Evolutionary conservation across 2,888 invertebrate genomes (phyloP).

Genomic region (Nomada ruficornis): DNA sequence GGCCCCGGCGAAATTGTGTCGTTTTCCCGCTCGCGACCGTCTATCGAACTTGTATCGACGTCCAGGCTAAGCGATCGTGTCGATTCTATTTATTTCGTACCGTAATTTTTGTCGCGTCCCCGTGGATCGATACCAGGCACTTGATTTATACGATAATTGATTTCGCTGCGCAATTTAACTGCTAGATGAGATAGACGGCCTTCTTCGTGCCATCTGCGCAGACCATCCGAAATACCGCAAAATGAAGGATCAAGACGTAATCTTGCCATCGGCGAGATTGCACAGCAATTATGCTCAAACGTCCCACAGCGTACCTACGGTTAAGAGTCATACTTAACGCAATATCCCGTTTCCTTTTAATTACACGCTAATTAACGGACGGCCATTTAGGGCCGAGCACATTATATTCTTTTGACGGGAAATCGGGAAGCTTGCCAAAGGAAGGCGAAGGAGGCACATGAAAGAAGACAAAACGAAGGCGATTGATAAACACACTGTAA

Average conservation of each 20-base stretch:
- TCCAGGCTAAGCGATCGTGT: not conserved
- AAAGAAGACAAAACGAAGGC: not conserved
- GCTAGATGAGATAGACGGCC: not conserved
- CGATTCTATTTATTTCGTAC: conserved; percentile 22
- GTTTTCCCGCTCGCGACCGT: conserved; percentile 14
- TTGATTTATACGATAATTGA: conserved; percentile 28
- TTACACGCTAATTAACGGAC: conserved; percentile 59
- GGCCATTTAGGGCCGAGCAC: conserved; percentile 44
- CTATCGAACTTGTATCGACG: conserved; percentile 31
- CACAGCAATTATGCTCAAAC: not conserved
- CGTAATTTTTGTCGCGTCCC: conserved; percentile 14
- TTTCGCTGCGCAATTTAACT: not conserved
- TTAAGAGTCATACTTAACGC: conserved; percentile 26
- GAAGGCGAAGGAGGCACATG: not conserved
- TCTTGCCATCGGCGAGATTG: conserved; percentile 8
- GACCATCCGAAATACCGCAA: not conserved
- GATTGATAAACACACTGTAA: conserved; percentile 51
- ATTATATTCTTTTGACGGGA: conserved; percentile 3
- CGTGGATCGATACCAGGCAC: too few relatives aligned
- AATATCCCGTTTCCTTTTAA: conserved; percentile 20
- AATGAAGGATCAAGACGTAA: not conserved
- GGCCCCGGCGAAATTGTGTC: conserved; percentile 50
- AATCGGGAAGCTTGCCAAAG: conserved; percentile 26
- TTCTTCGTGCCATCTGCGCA: not conserved
- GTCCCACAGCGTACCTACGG: not conserved